phyloP scores from a whole-genome alignment of 2,797 vertebrate genomes.

The Galagoides demidoff region DNA sequence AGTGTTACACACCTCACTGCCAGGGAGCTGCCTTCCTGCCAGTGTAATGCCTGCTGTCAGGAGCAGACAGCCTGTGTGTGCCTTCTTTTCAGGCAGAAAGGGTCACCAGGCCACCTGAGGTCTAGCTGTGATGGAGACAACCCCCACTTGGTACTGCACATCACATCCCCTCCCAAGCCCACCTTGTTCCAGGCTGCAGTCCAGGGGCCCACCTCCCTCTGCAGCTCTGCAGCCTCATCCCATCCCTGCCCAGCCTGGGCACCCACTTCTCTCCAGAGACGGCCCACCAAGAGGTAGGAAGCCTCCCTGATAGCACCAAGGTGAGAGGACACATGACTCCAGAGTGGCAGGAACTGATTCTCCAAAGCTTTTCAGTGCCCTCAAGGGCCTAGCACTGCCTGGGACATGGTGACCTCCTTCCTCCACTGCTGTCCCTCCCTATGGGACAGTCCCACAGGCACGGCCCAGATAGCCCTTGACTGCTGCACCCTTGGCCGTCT shows the following conservation, averaged over 20 bases:
- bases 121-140: background rate
- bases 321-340: background rate
- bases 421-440: background rate
- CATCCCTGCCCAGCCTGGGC: background rate
- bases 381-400: background rate
- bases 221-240: background rate
- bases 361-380: background rate
- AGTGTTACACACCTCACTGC: background rate
- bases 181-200: background rate
- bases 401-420: background rate
- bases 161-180: background rate
- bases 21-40: background rate
- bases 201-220: background rate
- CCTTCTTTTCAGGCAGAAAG: background rate
- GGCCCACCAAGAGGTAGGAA: background rate
- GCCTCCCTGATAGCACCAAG: background rate
- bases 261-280: background rate
- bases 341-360: background rate
- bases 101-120: background rate
- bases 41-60: rapidly evolving
- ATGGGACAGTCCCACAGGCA: background rate
- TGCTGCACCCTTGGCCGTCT: background rate
- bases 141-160: background rate
- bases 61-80: background rate
- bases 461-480: background rate